Conservation (phyloP, 37 sponge, comb jelly and placozoan genomes). For the Dysidea cf. avara region DNA sequence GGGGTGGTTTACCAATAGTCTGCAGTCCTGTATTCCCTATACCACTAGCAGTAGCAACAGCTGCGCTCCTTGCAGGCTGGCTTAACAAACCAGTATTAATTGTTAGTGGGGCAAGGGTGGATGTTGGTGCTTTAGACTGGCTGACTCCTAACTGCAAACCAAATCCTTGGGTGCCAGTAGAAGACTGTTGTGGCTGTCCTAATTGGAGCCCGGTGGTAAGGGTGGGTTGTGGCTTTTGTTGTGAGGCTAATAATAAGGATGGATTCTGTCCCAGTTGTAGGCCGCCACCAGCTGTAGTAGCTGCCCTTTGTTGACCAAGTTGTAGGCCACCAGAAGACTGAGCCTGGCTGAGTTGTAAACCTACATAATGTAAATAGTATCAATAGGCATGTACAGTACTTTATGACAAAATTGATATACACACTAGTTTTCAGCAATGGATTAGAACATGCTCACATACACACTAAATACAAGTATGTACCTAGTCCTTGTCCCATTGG, state of each 20-base stretch:
- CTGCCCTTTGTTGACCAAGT: conserved; percentile 1
- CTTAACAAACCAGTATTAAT: not conserved
- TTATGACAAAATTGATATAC: too few species aligned
- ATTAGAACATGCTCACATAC: too few species aligned
- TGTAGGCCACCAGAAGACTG: not conserved
- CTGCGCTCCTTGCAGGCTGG: not conserved
- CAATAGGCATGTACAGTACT: too few species aligned
- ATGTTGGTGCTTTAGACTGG: not conserved
- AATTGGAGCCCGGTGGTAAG: too few species aligned
- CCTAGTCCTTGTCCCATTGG: conserved; percentile 13
- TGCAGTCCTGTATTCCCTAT: conserved; percentile 5
- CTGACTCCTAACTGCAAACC: not conserved
- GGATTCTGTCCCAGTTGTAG: conserved; percentile 24
- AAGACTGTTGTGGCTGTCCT: not conserved
- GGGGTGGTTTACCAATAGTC: not conserved
- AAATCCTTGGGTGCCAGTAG: not conserved
- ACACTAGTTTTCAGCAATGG: too few species aligned
- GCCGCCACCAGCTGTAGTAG: conserved; percentile 31
- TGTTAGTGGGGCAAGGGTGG: not conserved
- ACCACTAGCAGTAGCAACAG: not conserved
- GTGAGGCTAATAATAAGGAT: too few species aligned
- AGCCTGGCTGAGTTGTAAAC: too few species aligned
- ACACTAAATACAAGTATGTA: too few species aligned
- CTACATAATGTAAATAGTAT: too few species aligned
- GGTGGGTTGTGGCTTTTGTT: too few species aligned